phyloP scores from a whole-genome alignment of 2,113 vertebrate species.

The Periophthalmus modestus region DNA sequence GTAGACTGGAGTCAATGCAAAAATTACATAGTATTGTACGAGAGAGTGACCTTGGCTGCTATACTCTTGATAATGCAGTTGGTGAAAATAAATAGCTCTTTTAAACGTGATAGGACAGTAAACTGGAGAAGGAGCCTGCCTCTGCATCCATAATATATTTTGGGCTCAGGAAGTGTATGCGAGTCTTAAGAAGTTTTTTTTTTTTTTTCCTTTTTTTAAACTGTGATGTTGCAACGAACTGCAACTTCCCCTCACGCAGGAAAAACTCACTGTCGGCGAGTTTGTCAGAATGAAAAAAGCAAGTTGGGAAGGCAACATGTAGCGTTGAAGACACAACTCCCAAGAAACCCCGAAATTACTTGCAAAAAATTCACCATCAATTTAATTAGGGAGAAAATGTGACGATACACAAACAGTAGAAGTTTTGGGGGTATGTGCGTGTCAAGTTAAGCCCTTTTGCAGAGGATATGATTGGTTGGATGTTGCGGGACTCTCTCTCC shows the following conservation, averaged over 20 bases:
- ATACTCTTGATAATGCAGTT: not conserved
- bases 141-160: conserved; percentile 4
- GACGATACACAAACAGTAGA: not conserved
- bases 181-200: conserved; percentile 24
- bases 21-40: not conserved
- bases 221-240: conserved; percentile 62
- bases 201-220: conserved; percentile 10
- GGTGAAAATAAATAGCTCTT: not conserved
- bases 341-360: not conserved
- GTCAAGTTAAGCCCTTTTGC: conserved; percentile 14
- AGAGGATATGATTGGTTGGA: conserved; percentile 2
- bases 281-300: conserved; percentile 12
- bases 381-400: conserved; percentile 38
- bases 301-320: conserved; percentile 6
- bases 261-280: conserved; percentile 41
- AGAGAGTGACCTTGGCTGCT: not conserved
- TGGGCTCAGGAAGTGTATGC: conserved; percentile 10
- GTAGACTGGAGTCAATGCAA: not conserved
- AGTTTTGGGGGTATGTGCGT: conserved; percentile 4
- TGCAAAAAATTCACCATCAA: conserved; percentile 4
- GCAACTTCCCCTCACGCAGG: conserved; percentile 56
- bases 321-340: conserved; percentile 24
- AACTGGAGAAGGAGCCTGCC: conserved; percentile 5
- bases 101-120: conserved; percentile 11
- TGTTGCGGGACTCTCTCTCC: not conserved